Evolutionary conservation across 2,113 vertebrate species (phyloP), one percentile per base, ranked within the genome.

Genomic region (Clarias magur): DNA sequence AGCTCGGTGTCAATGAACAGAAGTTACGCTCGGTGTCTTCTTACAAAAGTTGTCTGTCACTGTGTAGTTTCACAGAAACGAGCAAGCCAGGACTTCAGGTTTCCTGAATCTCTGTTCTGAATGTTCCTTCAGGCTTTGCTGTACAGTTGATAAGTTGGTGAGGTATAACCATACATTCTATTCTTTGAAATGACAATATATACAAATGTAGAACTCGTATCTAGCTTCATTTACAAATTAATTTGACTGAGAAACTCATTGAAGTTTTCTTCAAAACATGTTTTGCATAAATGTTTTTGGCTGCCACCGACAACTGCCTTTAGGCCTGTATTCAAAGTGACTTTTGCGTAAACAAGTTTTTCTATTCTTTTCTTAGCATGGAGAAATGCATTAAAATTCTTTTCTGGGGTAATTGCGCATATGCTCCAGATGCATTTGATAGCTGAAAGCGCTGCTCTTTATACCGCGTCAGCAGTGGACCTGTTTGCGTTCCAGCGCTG

Each of bases 401-500:
- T 12, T 80, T 59, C 54, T 4, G 17, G 27, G n/a, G 78, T 76
- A 59, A 62, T 81, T 62, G 79, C 30, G 23, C 21, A 25, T 62
- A 62, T 62, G 57, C 79, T 38, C 23, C 19, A 62, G 79, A 81
- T 62, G 30, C 30, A 62, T 34, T 62, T 42, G 79, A 81, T 62
- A n/a, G 79, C 57, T 62, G 21, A 81, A 81, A 81, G 42, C 19
- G 34, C 12, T 6, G 54, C 19, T 38, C 30, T 81, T 62, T 15
- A 42, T 62, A 42, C 42, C 57, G 62, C 4, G 12, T 81, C 57
- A 60, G 56, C 60, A 12, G 9, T 23, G 3, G 27, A 80, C 56
- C 19, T 80, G 79, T 60, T 80, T 80, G 79, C 23, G 79, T 60
- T 80, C 21, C 79, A 81, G 30, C 3, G 79, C 79, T 62, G 79